These are phyloP conservation scores for Isichthys henryi DNA, from an alignment of 2,113 vertebrate species.

Conservation along the genomic window DNA sequence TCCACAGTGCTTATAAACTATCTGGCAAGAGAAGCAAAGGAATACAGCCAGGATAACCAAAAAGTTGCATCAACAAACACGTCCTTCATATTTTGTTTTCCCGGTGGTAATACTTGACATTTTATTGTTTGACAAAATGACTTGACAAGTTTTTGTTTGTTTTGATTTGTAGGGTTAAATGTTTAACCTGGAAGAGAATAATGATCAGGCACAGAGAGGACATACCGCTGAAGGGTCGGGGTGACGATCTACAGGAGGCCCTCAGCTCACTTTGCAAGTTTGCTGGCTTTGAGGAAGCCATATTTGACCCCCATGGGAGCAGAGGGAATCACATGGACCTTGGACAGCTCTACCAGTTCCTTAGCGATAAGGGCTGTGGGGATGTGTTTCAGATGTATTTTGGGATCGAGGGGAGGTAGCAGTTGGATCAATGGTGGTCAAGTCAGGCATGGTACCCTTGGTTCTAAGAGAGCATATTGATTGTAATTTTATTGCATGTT, in stretches of 20 bases:
- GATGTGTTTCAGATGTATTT: slow-evolving; percentile 82
- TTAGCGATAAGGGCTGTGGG: slow-evolving; percentile 75
- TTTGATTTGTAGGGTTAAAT: slow-evolving; percentile 63
- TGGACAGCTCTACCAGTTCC: slow-evolving; percentile 85
- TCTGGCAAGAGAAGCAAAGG: background rate
- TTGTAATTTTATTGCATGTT: background rate
- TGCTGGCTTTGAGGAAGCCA: slow-evolving; percentile 77
- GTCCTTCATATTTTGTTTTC: background rate
- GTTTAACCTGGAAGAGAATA: slow-evolving; percentile 92
- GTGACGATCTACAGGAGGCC: slow-evolving; percentile 22
- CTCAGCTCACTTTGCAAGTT: slow-evolving; percentile 65
- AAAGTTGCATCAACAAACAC: background rate
- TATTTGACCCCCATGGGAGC: slow-evolving; percentile 76
- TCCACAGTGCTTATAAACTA: too few species aligned
- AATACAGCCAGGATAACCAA: background rate
- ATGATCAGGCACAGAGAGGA: slow-evolving; percentile 92
- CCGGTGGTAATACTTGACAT: background rate
- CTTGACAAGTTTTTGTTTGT: background rate
- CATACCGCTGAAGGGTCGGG: slow-evolving; percentile 56
- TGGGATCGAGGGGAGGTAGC: slow-evolving; percentile 62
- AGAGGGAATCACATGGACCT: slow-evolving; percentile 93
- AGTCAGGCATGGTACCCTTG: background rate
- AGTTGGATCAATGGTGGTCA: background rate
- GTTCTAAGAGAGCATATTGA: background rate
- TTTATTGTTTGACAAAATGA: background rate